Evolutionary conservation across 2,888 invertebrate genomes (phyloP), one percentile per base, ranked within the genome.

Genomic region (Diplazon laetatorius): DNA sequence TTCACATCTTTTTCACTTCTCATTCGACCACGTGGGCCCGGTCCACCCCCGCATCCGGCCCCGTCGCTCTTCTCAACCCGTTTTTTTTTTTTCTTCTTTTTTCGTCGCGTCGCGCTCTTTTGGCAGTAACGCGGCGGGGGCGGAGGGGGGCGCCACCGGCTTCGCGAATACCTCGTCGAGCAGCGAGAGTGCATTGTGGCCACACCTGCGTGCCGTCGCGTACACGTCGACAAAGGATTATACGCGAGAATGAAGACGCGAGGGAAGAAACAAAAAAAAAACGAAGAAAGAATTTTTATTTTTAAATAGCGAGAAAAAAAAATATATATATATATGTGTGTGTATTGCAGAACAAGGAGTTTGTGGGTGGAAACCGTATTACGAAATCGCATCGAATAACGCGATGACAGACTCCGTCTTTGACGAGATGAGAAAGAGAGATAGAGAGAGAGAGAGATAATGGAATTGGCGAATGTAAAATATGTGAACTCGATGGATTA

Each of bases 131-230:
- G 14, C 20, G 30, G 16, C 30, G 14, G n/a, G n/a, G n/a, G 22
- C 57, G 10, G 25, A 14, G 66, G 63, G n/a, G n/a, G n/a, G 22
- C 57, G 10, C 16, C 10, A 68, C 59, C 68, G 73, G 73, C 78
- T 68, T 60, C 71, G 72, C 82, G 84, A 86, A 87, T 86, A 84
- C 83, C n/a, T n/a, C 82, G 86, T 84, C 85, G 85, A 85, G 80
- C 77, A 65, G 71, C 80, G 80, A 78, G 80, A 78, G 76, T 82
- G 82, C 83, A 86, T 87, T 86, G 87, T 86, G 82, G 79, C 71
- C 82, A 78, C 85, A 86, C 86, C 85, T 85, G 85, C 85, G 72
- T 14, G 30, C 68, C 37, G n/a, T n/a, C 59, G 82, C 70, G 74
- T 80, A 57, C 79, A 52, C 70, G 60, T 71, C 66, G 75, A 82